These are phyloP conservation scores for Pseudomyrmex dendroicus DNA, from an alignment of 1,140 invertebrate genomes.

Conservation along the genomic window DNA sequence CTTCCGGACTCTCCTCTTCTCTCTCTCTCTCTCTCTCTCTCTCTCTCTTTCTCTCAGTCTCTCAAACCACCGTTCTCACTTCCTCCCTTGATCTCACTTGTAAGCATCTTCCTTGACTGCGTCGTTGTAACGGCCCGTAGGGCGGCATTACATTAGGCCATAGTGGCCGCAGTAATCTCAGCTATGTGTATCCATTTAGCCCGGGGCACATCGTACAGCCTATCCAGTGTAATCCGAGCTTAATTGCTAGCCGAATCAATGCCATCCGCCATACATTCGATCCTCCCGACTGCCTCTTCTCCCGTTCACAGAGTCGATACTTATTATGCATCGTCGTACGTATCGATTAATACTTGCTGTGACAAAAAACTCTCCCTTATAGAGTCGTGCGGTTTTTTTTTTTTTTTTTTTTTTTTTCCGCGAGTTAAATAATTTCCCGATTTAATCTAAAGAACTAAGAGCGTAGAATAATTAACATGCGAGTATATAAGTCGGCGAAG, in stretches of 20 bases:
- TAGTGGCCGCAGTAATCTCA: constrained; percentile 81
- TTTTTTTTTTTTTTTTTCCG: too few relatives aligned
- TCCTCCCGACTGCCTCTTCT: constrained; percentile 46
- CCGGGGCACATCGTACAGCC: constrained; percentile 75
- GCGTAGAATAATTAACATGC: not conserved
- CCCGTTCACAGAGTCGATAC: constrained; percentile 43
- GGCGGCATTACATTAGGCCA: constrained; percentile 78
- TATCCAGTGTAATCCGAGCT: constrained; percentile 81
- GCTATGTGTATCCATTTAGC: constrained; percentile 84
- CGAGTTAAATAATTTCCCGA: constrained; percentile 5
- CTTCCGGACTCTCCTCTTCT: not conserved
- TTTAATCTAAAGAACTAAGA: not conserved
- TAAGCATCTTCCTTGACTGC: constrained; percentile 74
- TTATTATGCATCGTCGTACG: constrained; percentile 64
- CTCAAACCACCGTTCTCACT: constrained; percentile 31
- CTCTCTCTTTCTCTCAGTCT: not conserved
- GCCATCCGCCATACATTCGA: constrained; percentile 66
- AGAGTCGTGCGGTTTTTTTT: not conserved
- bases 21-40: too few relatives aligned
- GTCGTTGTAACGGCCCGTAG: constrained; percentile 74
- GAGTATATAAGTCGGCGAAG: not conserved
- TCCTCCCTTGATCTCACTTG: constrained; percentile 54
- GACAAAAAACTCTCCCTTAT: not conserved
- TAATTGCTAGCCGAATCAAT: constrained; percentile 83
- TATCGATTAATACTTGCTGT: constrained; percentile 15